Evolutionary conservation across 1,140 invertebrate species (phyloP), one percentile per base, ranked within the genome.

Genomic region (Drosophila repleta): DNA sequence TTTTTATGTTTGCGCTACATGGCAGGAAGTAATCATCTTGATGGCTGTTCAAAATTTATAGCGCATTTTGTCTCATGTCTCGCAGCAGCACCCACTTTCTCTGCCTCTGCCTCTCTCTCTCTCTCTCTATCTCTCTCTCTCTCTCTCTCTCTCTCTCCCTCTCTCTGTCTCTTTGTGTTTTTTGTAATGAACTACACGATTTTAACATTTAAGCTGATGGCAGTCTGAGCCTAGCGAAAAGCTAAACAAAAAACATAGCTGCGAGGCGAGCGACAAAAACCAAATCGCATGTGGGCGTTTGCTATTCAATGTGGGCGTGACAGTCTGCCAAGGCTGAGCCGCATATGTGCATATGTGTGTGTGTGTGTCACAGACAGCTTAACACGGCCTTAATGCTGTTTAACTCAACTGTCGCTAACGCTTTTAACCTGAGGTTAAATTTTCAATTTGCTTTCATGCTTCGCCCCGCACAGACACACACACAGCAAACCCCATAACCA

Each of bases 21-120:
- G 84, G 84, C 84, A 88, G 83, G 83, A 88, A 88, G 83, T 88
- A 88, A 88, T 88, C 83, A 88, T 79, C 79, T 79, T 88, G 83
- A 88, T 88, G 83, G 83, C 83, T 88, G 79, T 88, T 88, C 55
- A 67, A 89, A 88, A 88, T 88, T 88, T 88, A 88, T 88, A 83
- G 84, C 76, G 73, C 63, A 80, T 74, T 77, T 66, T 64, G 48
- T 68, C 62, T 66, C 39, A 4, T 46, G 45, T 46, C 43, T 46
- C 18, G 43, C 39, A 56, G n/a, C 11, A 49, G n/a, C 15, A 41
- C 52, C n/a, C 45, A 37, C 45, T 66, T 26, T 46, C 39, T 18
- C 29, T 60, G 52, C 8, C 17, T 64, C 15, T 26, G 41, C 53
- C 4, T 24, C 55, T 43, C n/a, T 24, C 24, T 11, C 17, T 64